Evolutionary conservation across 2,113 vertebrate genomes (phyloP).

Genomic region (Hemiscyllium ocellatum): DNA sequence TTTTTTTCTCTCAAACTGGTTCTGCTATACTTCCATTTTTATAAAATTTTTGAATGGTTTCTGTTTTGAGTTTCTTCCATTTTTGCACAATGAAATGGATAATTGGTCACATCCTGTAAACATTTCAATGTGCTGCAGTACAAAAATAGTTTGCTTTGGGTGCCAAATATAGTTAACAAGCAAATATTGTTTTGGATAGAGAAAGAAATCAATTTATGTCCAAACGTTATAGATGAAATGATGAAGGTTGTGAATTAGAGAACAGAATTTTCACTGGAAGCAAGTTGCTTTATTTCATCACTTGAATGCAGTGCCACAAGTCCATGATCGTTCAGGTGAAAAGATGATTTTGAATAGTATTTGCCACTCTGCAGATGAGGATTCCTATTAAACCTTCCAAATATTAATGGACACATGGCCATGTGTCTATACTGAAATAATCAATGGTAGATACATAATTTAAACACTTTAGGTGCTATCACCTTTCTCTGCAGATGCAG

Average conservation of each 20-base stretch:
- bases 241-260: not conserved
- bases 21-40: not conserved
- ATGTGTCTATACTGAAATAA: slow-evolving; percentile 53
- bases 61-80: not conserved
- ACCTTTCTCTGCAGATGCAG: not conserved
- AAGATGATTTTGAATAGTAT: not conserved
- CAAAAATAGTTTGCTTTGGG: not conserved
- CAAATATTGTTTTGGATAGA: not conserved
- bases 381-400: not conserved
- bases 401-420: not conserved
- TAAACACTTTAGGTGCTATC: slow-evolving; percentile 28
- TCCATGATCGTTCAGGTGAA: not conserved
- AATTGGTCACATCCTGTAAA: not conserved
- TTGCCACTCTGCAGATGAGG: not conserved
- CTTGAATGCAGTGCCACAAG: not conserved
- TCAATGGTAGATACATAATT: slow-evolving; percentile 43
- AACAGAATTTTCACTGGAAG: not conserved
- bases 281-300: not conserved
- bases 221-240: not conserved
- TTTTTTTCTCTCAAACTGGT: not conserved
- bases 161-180: not conserved
- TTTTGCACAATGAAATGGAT: not conserved
- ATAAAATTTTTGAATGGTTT: not conserved
- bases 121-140: not conserved
- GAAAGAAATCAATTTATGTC: not conserved